Conservation (phyloP, 2,797 vertebrate species). For the Agapornis canus region DNA sequence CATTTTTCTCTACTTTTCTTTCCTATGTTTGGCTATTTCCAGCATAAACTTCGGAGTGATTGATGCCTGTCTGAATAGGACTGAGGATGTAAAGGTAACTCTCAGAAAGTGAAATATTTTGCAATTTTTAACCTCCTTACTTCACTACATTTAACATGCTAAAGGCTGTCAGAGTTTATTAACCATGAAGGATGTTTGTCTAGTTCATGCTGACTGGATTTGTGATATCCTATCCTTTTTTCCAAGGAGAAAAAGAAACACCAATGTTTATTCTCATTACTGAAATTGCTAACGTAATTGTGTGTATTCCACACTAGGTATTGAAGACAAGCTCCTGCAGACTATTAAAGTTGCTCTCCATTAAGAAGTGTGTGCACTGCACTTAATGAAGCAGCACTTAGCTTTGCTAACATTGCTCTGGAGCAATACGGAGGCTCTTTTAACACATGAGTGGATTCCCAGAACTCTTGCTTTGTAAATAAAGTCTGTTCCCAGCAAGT, state of each 20-base stretch:
- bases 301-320: not conserved
- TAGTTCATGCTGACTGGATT: not conserved
- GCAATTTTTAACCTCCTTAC: not conserved
- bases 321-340: not conserved
- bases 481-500: constrained; percentile 26
- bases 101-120: not conserved
- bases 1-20: not conserved
- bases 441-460: constrained; percentile 27
- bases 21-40: not conserved
- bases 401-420: not conserved
- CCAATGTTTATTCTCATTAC: not conserved
- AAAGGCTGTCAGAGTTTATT: not conserved
- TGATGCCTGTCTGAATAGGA: not conserved
- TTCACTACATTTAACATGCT: not conserved
- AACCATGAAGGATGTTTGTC: not conserved
- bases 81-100: not conserved
- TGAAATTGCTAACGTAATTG: not conserved
- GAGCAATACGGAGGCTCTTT: not conserved
- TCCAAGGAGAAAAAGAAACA: accelerated
- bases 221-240: not conserved
- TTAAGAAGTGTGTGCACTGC: not conserved
- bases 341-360: not conserved
- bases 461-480: constrained; percentile 65
- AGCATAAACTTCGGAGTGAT: not conserved
- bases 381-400: constrained; percentile 41